Base-by-base conservation (phyloP, 2,888 invertebrate species). In the Amiota mariae region DNA sequence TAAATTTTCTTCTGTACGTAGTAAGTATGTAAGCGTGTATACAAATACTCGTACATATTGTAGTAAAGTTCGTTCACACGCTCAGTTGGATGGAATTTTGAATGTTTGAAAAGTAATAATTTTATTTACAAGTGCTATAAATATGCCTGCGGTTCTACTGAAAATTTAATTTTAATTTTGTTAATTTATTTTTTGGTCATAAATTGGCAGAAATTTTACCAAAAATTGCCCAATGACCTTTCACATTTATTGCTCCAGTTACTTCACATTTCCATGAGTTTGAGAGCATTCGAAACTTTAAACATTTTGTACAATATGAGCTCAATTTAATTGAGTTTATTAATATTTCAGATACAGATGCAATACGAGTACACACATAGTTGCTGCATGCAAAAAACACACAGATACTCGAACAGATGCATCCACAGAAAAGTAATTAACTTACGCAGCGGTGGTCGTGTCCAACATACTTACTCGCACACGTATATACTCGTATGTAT, bases 251-350 rank as follows among this genome's bases (percentile, higher is more conserved):
- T n/a, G 59, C 59, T 48, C 18, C 15, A 13, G 64, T 64, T 64
- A n/a, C 36, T 47, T 47, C 13, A n/a, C 15, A 15, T 18, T 63
- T 12, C 36, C 36, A 46, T 24, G 13, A 18, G 36, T 36, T 59
- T 59, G 8, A 12, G 13, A 11, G 11, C 59, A 15, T 20, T 59
- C 11, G 72, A 75, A 81, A 82, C 82, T 81, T 36, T 36, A 36
- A 6, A 36, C 36, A 36, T 36, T 36, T 36, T 36, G 36, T 36
- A 36, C 36, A 36, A 36, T 36, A 36, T 85, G 81, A 77, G 77
- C 81, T 82, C 77, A 78, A 67, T 83, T 82, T 85, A 83, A 83
- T 83, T 84, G 86, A 83, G 83, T 83, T 84, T 84, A 83, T 83
- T 85, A 85, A 85, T 83, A 85, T 81, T 83, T 83, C 79, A 83